These are phyloP conservation scores for Auanema freiburgensis DNA, from an alignment of 2,888 invertebrate species.

Conservation along the genomic window DNA sequence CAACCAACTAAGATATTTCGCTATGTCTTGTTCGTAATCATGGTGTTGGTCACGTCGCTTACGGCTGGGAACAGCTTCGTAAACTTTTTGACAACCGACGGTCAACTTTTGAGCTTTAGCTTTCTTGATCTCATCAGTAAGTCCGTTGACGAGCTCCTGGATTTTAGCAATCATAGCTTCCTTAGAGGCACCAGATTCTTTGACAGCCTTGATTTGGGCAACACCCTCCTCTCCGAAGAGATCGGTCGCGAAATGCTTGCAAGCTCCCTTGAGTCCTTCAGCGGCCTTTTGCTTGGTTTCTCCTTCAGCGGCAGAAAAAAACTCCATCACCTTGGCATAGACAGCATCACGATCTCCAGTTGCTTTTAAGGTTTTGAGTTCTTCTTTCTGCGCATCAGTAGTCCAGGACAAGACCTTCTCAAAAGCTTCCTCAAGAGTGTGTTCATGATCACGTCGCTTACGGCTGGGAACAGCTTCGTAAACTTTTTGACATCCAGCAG, in stretches of 20 bases:
- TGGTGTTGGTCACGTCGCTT: slow-evolving; percentile 12
- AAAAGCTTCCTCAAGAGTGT: slow-evolving; percentile 18
- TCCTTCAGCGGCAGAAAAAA: slow-evolving; percentile 38
- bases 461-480: slow-evolving; percentile 21
- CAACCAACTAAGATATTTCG: slow-evolving; percentile 21
- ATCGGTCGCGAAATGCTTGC: slow-evolving; percentile 34
- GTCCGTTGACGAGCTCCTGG: slow-evolving; percentile 26
- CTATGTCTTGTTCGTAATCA: not conserved
- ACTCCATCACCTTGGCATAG: slow-evolving; percentile 31
- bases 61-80: slow-evolving; percentile 16
- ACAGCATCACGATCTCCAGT: slow-evolving; percentile 36
- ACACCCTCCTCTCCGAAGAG: slow-evolving; percentile 43
- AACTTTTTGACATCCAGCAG: slow-evolving; percentile 29
- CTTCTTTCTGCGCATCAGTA: slow-evolving; percentile 40
- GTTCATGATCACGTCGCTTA: slow-evolving; percentile 35
- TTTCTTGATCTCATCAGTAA: slow-evolving; percentile 44
- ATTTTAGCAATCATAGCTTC: slow-evolving; percentile 35
- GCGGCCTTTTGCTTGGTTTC: slow-evolving; percentile 44
- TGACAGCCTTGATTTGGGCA: slow-evolving; percentile 30
- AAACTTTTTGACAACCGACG: slow-evolving; percentile 34
- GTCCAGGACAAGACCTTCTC: slow-evolving; percentile 32
- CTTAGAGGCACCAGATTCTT: slow-evolving; percentile 34
- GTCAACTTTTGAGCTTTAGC: slow-evolving; percentile 30
- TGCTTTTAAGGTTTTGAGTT: slow-evolving; percentile 36
- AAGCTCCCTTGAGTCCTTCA: slow-evolving; percentile 43